Percentiles rank a stretch among this genome's conserved stretches.
Conservation (phyloP, 2,113 vertebrate genomes). For the Rissa tridactyla region DNA sequence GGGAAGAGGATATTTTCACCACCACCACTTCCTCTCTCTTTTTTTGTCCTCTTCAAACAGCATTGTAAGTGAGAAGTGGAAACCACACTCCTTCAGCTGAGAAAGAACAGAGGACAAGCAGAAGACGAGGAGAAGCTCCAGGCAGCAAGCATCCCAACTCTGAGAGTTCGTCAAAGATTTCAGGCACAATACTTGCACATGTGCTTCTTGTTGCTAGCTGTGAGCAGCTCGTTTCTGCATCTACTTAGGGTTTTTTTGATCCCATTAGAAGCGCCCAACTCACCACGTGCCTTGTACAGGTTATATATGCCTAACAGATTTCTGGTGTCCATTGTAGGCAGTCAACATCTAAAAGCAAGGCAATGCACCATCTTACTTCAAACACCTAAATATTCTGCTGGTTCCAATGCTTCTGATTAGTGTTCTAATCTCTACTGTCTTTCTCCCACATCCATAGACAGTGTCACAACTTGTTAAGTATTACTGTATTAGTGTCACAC, state of each 20-base stretch:
- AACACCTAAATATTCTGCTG: not conserved
- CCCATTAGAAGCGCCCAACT: not conserved
- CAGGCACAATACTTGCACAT: not conserved
- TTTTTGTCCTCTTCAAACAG: not conserved
- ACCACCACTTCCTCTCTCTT: not conserved
- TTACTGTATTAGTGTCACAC: not conserved
- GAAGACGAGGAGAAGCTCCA: not conserved
- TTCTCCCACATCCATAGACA: not conserved
- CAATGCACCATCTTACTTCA: not conserved
- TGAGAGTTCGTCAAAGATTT: not conserved
- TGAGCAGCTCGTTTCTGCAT: not conserved
- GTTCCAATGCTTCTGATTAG: not conserved
- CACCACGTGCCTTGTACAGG: accelerated
- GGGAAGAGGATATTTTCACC: not conserved
- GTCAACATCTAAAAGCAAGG: not conserved
- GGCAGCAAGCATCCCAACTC: not conserved
- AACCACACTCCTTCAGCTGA: not conserved
- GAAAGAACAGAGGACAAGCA: not conserved
- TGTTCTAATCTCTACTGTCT: not conserved
- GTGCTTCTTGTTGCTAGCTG: not conserved
- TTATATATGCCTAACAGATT: not conserved
- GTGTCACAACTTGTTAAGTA: not conserved
- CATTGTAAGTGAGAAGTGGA: not conserved
- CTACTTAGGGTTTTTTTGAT: accelerated
- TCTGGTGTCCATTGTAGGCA: not conserved